These are phyloP conservation scores for Ericerus pela DNA, from an alignment of 1,140 invertebrate genomes.

Conservation along the genomic window DNA sequence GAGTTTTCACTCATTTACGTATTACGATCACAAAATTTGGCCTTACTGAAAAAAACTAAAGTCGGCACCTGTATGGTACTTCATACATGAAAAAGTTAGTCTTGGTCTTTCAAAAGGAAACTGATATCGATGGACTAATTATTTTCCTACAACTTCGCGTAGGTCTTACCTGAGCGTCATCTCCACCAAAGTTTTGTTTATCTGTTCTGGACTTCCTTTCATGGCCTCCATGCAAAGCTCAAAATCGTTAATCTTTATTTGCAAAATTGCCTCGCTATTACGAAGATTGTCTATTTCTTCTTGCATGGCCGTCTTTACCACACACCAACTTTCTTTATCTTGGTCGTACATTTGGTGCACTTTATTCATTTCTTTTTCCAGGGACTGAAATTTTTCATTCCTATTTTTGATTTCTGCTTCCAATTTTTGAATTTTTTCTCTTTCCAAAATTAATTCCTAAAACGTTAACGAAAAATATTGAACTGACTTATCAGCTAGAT, in stretches of 20 bases:
- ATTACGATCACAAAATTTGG: no score
- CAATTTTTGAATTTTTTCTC: slow-evolving; percentile 12
- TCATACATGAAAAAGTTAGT: no score
- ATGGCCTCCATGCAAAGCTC: slow-evolving; percentile 17
- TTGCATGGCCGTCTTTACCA: slow-evolving; percentile 17
- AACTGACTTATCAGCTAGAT: background rate
- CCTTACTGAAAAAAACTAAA: no score
- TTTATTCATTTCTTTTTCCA: slow-evolving; percentile 17
- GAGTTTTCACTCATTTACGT: no score
- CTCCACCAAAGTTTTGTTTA: slow-evolving; percentile 15
- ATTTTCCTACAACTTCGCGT: no score
- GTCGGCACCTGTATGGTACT: no score
- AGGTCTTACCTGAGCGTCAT: slow-evolving; percentile 15
- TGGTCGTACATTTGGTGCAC: slow-evolving; percentile 20
- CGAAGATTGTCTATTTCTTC: slow-evolving; percentile 17
- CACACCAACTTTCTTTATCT: slow-evolving; percentile 20
- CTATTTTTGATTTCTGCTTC: slow-evolving; percentile 16
- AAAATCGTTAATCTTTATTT: slow-evolving; percentile 15
- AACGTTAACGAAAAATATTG: background rate
- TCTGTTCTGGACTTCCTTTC: slow-evolving; percentile 18
- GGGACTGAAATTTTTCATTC: slow-evolving; percentile 14
- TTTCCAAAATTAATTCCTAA: slow-evolving; percentile 11
- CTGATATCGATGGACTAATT: no score
- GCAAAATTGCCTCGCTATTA: slow-evolving; percentile 11
- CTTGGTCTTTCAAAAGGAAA: no score